These are phyloP conservation scores for Phoeniculus purpureus DNA, from an alignment of 2,797 vertebrate species.

Conservation along the genomic window DNA sequence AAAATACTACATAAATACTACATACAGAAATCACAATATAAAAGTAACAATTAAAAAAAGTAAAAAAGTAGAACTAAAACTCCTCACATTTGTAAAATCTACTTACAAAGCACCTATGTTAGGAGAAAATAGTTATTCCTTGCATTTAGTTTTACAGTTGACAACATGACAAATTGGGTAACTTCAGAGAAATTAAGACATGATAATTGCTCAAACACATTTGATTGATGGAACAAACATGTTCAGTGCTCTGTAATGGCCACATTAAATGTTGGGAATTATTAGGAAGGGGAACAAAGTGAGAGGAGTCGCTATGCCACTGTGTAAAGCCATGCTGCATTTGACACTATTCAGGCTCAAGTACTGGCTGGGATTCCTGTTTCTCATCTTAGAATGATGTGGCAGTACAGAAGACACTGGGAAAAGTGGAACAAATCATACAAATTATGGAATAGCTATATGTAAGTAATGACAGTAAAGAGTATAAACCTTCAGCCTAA, in stretches of 20 bases:
- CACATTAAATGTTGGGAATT: not conserved
- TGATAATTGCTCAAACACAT: not conserved
- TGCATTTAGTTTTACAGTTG: not conserved
- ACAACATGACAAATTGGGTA: not conserved
- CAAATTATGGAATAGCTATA: not conserved
- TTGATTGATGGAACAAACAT: not conserved
- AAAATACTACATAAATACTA: not conserved
- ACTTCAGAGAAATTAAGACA: not conserved
- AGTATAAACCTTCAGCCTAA: not conserved
- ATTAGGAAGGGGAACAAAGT: not conserved
- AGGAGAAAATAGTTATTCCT: not conserved
- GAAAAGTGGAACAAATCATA: not conserved
- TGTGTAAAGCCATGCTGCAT: not conserved
- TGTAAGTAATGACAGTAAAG: not conserved
- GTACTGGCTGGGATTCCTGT: not conserved
- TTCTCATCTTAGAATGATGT: not conserved
- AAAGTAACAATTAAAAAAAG: not conserved
- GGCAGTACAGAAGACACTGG: not conserved
- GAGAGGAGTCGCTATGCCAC: not conserved
- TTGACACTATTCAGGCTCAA: not conserved
- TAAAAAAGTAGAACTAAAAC: not conserved
- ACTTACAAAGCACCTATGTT: not conserved
- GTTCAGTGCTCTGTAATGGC: not conserved
- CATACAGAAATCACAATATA: not conserved
- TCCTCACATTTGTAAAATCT: not conserved